A percentile compares a stretch with the other conserved stretches of the same genome.
Conservation (phyloP, 2,888 invertebrate species). For the Monochamus alternatus region DNA sequence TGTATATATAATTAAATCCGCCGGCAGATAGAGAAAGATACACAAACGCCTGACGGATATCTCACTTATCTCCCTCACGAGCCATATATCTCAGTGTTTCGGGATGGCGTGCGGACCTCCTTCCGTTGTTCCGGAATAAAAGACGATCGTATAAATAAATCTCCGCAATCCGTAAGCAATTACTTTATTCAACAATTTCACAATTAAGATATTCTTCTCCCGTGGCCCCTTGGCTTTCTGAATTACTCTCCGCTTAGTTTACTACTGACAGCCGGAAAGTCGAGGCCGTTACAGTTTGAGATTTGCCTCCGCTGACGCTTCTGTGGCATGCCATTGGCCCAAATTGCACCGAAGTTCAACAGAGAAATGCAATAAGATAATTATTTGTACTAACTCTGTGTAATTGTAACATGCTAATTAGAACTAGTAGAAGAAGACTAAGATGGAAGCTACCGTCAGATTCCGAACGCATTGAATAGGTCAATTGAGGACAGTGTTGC, state of each 20-base stretch:
- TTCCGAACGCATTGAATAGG: too few species aligned
- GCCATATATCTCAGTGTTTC: slow-evolving; percentile 24
- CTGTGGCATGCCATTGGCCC: background rate
- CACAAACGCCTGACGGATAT: slow-evolving; percentile 13
- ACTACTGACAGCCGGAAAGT: slow-evolving; percentile 33
- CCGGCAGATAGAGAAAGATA: background rate
- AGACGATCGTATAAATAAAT: slow-evolving; percentile 35
- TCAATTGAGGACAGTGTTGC: too few species aligned
- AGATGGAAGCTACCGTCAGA: too few species aligned
- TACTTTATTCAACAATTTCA: slow-evolving; percentile 38
- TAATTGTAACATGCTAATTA: too few species aligned
- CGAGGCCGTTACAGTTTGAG: slow-evolving; percentile 24
- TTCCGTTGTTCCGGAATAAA: slow-evolving; percentile 27
- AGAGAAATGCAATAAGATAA: background rate
- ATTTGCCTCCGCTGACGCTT: background rate
- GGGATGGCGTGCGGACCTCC: slow-evolving; percentile 4
- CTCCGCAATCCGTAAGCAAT: slow-evolving; percentile 36
- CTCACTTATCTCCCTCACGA: slow-evolving; percentile 20
- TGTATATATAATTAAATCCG: slow-evolving; percentile 26
- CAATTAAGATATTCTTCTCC: slow-evolving; percentile 35
- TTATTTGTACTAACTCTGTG: background rate
- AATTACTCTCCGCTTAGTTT: slow-evolving; percentile 30
- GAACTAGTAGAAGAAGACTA: too few species aligned
- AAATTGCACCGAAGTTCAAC: background rate
- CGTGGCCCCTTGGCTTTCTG: slow-evolving; percentile 20